Base-by-base conservation (phyloP, 1,140 invertebrate genomes). In the Papilio dardanus region DNA sequence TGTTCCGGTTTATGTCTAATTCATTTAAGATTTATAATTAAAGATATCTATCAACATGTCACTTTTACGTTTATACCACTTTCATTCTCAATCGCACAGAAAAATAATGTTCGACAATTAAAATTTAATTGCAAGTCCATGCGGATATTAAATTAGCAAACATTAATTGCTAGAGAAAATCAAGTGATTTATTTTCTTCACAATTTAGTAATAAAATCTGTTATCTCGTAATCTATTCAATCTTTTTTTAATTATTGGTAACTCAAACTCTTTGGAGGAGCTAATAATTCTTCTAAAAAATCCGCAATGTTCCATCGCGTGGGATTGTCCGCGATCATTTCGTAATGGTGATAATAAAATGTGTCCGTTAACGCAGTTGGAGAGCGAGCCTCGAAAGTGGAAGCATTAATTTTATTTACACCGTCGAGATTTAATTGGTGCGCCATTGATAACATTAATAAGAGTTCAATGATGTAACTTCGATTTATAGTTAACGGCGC, bases 401-500 rank as follows among this genome's bases (percentile, higher is more conserved):
- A 75, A 80, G 83, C 81, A 87, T 89, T 83, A 87, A 89, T 87
- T 86, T 87, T 81, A 82, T 85, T 90, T 82, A 85, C 86, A 79
- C 79, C 83, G 76, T 75, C 73, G 74, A 85, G 86, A 88, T 88
- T 86, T 88, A 90, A 90, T 90, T 90, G 84, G 85, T 54, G 76
- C 68, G 82, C 78, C 80, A 82, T 84, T 87, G 87, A 88, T 88
- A 88, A 82, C 81, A 80, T 89, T 86, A 86, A 89, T 88, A 86
- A 81, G 80, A 82, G 78, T 81, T 75, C 75, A 69, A 77, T 88
- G 86, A 88, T 81, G 86, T 84, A 87, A 86, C 82, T 74, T 77
- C 69, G 80, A 50, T 85, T 86, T 86, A 87, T 88, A 73, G 75
- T 85, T 83, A 81, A 83, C 83, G 81, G 14, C 54, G 12, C 54